Base-by-base conservation (phyloP, 2,797 vertebrate genomes). In the Aythya fuligula region DNA sequence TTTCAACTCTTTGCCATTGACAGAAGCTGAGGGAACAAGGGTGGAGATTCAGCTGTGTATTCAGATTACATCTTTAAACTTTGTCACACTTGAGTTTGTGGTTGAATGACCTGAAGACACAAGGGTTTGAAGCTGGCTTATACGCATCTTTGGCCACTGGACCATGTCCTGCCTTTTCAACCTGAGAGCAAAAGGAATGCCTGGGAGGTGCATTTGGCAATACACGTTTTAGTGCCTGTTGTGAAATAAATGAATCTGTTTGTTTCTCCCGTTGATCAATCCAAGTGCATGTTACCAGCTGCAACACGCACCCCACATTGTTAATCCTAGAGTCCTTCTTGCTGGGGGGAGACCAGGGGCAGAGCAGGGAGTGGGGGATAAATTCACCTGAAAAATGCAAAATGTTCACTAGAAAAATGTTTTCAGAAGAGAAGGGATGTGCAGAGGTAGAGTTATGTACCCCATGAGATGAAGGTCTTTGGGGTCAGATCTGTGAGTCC, bases 341-440 rank as follows among this genome's bases (percentile, higher is more conserved):
- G 0, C 1, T 34, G n/a, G n/a, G 57, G 7, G 54, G 39, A 34
- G 3, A 45, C 1, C 6, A 75, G 67, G 18, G 8, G n/a, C 0
- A 3, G 21, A 78, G 17, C 6, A 67, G 25, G 13, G 14, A 53
- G 53, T 6, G 4, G 17, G 9, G 8, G 8, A 7, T 71, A 43
- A 87, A 85, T 24, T 30, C 21, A 39, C 19, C 28, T 25, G 39
- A 76, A 43, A 43, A 43, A 43, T 19, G 43, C 43, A 43, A 43
- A 43, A 43, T 1, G 1, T 43, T 43, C 43, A 43, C 43, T 27
- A 51, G 8, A 17, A 60, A 87, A 85, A n/a, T 2, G 6, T 85
- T 41, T 58, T 22, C 43, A n/a, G 43, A 47, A 85, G 17, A 71
- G 53, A 22, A 39, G 11, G 18, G 27, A 65, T 47, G 58, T 67